Evolutionary conservation across 2,888 invertebrate species (phyloP).

Genomic region (Hesperia comma): DNA sequence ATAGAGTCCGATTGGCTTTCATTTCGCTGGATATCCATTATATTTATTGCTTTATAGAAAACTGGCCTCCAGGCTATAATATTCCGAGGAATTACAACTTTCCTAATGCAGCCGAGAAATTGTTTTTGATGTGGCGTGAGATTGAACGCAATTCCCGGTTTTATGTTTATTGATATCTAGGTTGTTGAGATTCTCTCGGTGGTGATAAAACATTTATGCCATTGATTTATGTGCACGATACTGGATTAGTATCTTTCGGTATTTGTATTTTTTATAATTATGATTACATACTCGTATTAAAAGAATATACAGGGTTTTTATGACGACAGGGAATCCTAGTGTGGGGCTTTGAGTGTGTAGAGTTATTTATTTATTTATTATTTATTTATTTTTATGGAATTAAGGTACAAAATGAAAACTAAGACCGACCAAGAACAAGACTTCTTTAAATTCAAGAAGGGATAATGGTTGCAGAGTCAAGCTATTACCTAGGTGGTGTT

Average conservation of each 20-base stretch:
- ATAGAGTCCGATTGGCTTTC: conserved; percentile 64
- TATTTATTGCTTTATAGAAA: conserved; percentile 75
- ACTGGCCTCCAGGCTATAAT: conserved; percentile 64
- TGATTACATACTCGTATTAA: no score
- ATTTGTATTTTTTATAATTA: no score
- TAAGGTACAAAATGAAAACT: no score
- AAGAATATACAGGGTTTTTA: no score
- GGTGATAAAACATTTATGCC: background rate
- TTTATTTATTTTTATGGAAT: no score
- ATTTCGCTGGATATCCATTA: conserved; percentile 67
- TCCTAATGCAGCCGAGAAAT: conserved; percentile 43
- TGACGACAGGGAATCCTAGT: no score
- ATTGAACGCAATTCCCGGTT: conserved; percentile 6
- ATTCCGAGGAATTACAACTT: conserved; percentile 57
- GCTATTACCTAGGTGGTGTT: no score
- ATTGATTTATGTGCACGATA: background rate
- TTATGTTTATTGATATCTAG: conserved; percentile 20
- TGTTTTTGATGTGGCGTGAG: conserved; percentile 38
- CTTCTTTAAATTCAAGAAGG: no score
- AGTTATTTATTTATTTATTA: no score
- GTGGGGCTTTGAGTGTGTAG: no score
- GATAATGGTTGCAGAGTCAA: no score
- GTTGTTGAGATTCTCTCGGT: background rate
- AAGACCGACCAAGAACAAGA: no score
- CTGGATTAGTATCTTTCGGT: background rate